Evolutionary conservation across 2,113 vertebrate species (phyloP), one percentile per base, ranked within the genome.

Genomic region (Daubentonia madagascariensis): DNA sequence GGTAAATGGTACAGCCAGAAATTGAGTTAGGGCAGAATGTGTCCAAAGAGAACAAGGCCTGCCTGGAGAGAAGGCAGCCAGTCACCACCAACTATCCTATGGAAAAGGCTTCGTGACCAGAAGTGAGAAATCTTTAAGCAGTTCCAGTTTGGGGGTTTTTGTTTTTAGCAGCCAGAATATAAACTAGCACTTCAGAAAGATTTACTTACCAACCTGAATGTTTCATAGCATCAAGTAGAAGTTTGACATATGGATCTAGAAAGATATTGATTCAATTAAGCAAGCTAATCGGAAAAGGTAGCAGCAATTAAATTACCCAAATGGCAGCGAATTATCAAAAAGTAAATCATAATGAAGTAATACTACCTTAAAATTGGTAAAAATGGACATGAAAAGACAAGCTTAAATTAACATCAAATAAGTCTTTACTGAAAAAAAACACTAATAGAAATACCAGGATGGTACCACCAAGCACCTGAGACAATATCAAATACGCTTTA

Each of bases 181-280:
- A 94, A 0, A 97, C 83, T 5, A 72, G 43, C 28, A 94, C 4
- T 63, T 90, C 32, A 70, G 23, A 92, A 94, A 95, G 75, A 50
- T 96, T 89, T 94, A 99, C 99, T 50, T 99, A 99, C 99, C 99
- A 99, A 89, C 99, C 99, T 25, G 99, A 99, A 18, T 98, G 98
- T 93, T 99, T 99, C 99, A 99, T 99, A 95, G 99, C 99, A 96
- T 98, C 99, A 94, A 99, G 99, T 0, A 99, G 99, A 87, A 99
- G 99, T 98, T 99, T 99, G 96, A 99, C 99, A 96, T 99, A 99
- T 0, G 99, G 99, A 99, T 98, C 99, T 99, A 98, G 87, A 98
- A 98, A 98, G 97, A 98, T 7, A 98, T 83, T 83, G 91, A 91
- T 94, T 97, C 59, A 96, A 97, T 98, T 93, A 98, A 54, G 94